These are phyloP conservation scores for Spicauda simplicius DNA, from an alignment of 2,888 invertebrate species.

Conservation along the genomic window DNA sequence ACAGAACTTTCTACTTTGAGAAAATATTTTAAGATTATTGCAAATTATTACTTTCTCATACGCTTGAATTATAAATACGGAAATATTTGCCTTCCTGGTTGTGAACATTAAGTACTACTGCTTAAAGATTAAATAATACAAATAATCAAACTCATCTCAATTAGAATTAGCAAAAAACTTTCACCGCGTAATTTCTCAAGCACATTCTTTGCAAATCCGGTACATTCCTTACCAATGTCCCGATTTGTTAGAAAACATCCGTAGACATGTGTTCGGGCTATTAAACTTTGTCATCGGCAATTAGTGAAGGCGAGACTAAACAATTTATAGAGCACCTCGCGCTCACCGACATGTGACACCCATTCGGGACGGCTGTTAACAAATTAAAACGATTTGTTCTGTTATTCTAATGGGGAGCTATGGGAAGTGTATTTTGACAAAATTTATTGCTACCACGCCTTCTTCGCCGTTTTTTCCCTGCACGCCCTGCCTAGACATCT, in stretches of 20 bases:
- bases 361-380: conserved; percentile 81
- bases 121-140: neutral
- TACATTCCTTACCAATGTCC: neutral
- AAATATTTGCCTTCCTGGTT: too few relatives aligned
- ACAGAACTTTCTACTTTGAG: too few relatives aligned
- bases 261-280: conserved; percentile 78
- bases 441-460: conserved; percentile 85
- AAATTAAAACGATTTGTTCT: conserved; percentile 83
- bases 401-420: conserved; percentile 81
- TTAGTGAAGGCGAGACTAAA: conserved; percentile 77
- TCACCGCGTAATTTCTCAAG: neutral
- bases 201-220: conserved; percentile 1
- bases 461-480: conserved; percentile 70
- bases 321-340: conserved; percentile 69
- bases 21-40: too few relatives aligned
- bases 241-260: conserved; percentile 51
- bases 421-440: conserved; percentile 85
- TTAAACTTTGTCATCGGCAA: conserved; percentile 81
- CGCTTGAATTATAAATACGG: too few relatives aligned
- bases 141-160: neutral
- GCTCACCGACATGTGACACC: conserved; percentile 75
- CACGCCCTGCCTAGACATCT: conserved; percentile 76
- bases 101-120: too few relatives aligned
- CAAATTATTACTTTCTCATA: too few relatives aligned
- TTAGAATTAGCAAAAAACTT: neutral